Evolutionary conservation across 2,113 vertebrate species (phyloP).

Genomic region (Pachyramphus minor): DNA sequence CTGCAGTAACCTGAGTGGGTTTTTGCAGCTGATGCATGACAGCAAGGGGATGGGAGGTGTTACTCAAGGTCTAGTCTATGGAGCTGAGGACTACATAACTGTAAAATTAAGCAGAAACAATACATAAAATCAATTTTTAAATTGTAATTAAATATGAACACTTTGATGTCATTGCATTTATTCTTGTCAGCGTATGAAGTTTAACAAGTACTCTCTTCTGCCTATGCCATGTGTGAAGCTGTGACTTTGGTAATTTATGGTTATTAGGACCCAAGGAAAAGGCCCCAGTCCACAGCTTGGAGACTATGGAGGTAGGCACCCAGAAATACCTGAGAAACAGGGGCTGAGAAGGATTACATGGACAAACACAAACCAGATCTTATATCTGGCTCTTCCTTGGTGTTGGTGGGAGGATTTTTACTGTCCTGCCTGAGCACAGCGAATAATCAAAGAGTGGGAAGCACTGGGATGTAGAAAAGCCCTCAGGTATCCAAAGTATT

Average conservation of each 20-base stretch:
- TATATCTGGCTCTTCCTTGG: neutral
- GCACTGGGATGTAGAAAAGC: neutral
- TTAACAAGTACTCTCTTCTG: neutral
- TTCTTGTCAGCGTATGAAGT: neutral
- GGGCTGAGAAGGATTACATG: neutral
- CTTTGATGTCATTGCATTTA: neutral
- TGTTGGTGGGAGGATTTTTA: neutral
- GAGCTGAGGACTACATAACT: neutral
- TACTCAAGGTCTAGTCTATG: neutral
- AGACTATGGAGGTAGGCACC: neutral
- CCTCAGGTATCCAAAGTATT: neutral
- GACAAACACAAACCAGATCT: neutral
- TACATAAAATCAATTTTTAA: neutral
- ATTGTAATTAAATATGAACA: neutral
- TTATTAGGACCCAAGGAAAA: neutral
- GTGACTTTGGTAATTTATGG: neutral
- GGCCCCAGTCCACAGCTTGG: neutral
- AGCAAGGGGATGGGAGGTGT: neutral
- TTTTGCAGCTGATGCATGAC: neutral
- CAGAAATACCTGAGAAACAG: neutral
- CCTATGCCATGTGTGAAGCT: fast-evolving
- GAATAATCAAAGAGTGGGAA: neutral
- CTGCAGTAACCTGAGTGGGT: fast-evolving
- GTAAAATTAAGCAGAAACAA: neutral
- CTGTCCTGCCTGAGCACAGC: neutral